Percentiles rank a stretch among this genome's conserved stretches.
Conservation (phyloP, 2,888 invertebrate species). For the Diaperis boleti region DNA sequence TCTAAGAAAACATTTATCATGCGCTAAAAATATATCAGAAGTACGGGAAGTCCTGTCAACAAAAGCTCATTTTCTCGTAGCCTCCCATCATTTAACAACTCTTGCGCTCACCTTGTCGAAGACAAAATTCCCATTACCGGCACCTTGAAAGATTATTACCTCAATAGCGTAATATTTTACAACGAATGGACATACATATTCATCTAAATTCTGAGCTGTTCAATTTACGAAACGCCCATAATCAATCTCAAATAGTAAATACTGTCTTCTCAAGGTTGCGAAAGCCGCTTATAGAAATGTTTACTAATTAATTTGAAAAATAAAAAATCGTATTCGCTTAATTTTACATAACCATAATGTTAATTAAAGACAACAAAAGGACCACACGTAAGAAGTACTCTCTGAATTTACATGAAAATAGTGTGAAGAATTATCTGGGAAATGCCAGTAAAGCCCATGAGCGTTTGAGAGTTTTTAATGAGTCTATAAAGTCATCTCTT, state of each 20-base stretch:
- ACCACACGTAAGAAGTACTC: too few species aligned
- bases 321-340: too few species aligned
- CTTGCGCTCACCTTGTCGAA: not conserved
- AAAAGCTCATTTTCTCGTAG: not conserved
- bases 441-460: too few species aligned
- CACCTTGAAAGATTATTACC: too few species aligned
- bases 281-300: not conserved
- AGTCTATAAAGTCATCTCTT: too few species aligned
- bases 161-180: too few species aligned
- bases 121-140: too few species aligned
- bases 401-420: too few species aligned
- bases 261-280: not conserved
- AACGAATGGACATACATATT: too few species aligned
- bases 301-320: not conserved
- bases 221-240: too few species aligned
- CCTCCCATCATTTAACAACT: not conserved
- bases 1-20: not conserved
- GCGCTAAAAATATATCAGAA: not conserved
- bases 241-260: not conserved
- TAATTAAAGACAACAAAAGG: not conserved
- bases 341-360: not conserved
- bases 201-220: not conserved
- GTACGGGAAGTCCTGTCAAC: constrained; percentile 3
- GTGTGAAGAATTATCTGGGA: too few species aligned
- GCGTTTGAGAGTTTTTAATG: too few species aligned